A percentile compares a stretch with the other conserved stretches of the same genome.
Evolutionary conservation across 2,888 invertebrate genomes (phyloP).

Genomic region (Phrixothrix hirtus): DNA sequence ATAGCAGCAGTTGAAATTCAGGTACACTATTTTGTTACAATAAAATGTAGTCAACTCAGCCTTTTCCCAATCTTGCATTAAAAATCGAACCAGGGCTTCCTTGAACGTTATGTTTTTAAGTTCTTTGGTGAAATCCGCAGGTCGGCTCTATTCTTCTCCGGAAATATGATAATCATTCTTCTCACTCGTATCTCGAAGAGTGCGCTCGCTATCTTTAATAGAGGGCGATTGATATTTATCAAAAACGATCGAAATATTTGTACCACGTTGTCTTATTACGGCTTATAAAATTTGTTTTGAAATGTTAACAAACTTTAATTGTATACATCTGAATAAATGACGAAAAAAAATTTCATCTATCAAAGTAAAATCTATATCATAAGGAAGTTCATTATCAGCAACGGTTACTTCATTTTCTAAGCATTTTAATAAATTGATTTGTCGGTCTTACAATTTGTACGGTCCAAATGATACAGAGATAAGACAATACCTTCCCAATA

Average conservation of each 20-base stretch:
- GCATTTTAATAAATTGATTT: conserved; percentile 33
- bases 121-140: conserved; percentile 6
- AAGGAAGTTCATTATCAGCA: conserved; percentile 15
- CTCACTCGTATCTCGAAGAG: conserved; percentile 5
- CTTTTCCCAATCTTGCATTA: conserved; percentile 3
- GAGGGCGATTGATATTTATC: conserved; percentile 2
- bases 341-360: conserved; percentile 40
- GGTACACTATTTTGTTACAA: not conserved
- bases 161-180: conserved; percentile 2
- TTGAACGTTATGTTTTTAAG: conserved; percentile 25
- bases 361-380: conserved; percentile 31
- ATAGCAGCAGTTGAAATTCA: not conserved
- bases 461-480: no score
- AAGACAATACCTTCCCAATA: conserved; percentile 30
- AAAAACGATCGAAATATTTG: not conserved
- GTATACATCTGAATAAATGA: conserved; percentile 36
- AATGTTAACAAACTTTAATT: conserved; percentile 31
- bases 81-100: conserved; percentile 21
- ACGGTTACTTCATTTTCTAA: conserved; percentile 19
- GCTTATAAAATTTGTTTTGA: conserved; percentile 25
- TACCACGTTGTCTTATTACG: not conserved
- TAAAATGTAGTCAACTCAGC: conserved; percentile 5
- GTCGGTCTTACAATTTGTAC: conserved; percentile 37
- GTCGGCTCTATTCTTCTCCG: conserved; percentile 2
- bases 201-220: conserved; percentile 1